Evolutionary conservation across 1,140 invertebrate species (phyloP).

Genomic region (Orius insidiosus): DNA sequence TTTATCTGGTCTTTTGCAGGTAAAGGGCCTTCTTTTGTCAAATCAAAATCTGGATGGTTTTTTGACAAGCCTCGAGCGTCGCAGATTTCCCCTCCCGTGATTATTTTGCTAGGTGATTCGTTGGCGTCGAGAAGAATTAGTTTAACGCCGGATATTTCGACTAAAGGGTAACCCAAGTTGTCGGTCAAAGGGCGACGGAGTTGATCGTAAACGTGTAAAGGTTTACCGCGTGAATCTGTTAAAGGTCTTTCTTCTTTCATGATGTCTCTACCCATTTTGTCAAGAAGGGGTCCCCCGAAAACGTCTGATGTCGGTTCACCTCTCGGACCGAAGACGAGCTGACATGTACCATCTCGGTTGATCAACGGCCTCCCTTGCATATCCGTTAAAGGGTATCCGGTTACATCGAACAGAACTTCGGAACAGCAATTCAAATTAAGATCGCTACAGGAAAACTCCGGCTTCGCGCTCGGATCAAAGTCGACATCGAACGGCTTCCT

Average conservation of each 20-base stretch:
- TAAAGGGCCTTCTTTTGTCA: too few species aligned
- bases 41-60: not conserved
- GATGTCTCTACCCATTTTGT: not conserved
- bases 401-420: constrained; percentile 3
- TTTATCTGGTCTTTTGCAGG: too few species aligned
- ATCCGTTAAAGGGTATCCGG: constrained; percentile 2
- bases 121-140: not conserved
- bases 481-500: not conserved
- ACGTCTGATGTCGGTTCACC: not conserved
- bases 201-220: not conserved
- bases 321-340: not conserved
- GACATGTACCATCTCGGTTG: constrained; percentile 1
- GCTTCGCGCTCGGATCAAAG: constrained; percentile 2
- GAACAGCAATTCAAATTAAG: not conserved
- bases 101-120: not conserved
- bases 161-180: not conserved
- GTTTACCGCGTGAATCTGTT: not conserved
- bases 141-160: constrained; percentile 4
- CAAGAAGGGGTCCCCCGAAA: not conserved
- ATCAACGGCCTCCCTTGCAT: not conserved
- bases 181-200: constrained; percentile 1
- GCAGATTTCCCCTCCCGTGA: not conserved
- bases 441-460: not conserved
- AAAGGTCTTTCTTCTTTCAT: not conserved
- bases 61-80: not conserved